Evolutionary conservation across 2,113 vertebrate species (phyloP).

Genomic region (Urocitellus parryii): DNA sequence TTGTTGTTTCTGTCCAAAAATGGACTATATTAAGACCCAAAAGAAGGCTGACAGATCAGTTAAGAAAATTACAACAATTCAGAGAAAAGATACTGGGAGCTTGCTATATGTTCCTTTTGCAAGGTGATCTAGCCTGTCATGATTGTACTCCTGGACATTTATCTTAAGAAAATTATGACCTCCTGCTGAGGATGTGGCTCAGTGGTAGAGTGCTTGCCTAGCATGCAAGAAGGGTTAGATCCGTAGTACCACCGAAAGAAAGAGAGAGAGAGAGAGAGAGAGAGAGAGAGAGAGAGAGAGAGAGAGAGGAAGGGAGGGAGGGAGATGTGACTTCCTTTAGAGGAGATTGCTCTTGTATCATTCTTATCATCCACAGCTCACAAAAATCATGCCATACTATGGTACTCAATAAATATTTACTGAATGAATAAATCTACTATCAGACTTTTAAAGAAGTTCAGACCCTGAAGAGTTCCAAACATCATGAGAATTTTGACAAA

Average conservation of each 20-base stretch:
- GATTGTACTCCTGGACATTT: neutral
- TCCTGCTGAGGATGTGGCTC: neutral
- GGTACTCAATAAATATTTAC: neutral
- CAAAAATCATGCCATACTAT: neutral
- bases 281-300: no score
- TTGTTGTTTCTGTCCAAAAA: neutral
- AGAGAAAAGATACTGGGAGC: neutral
- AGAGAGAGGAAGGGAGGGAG: neutral
- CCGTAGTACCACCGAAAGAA: no score
- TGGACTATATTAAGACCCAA: neutral
- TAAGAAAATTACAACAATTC: neutral
- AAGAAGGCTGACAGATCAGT: neutral
- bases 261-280: no score
- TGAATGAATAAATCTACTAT: constrained; percentile 14
- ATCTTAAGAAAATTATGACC: neutral
- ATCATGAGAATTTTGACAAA: neutral
- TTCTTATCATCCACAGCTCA: neutral
- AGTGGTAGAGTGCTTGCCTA: no score
- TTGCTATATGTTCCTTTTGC: neutral
- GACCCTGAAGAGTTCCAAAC: neutral
- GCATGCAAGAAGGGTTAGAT: no score
- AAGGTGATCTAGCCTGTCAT: neutral
- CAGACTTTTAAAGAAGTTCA: neutral
- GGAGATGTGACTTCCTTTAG: neutral
- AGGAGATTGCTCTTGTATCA: neutral